Evolutionary conservation across 1,140 invertebrate species (phyloP).

Genomic region (Tetraneura akinire): DNA sequence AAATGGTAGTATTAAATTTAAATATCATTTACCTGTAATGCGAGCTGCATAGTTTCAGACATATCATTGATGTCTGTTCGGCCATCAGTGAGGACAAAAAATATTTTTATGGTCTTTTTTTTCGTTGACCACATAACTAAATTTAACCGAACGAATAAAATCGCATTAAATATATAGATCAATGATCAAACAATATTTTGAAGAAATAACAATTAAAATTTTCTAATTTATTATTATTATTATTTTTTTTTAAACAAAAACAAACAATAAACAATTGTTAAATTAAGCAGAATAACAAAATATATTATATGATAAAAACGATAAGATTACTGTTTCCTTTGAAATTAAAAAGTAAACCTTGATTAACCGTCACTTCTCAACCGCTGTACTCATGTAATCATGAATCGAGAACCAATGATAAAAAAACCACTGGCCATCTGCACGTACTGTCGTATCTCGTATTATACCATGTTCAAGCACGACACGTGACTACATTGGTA

Average conservation of each 20-base stretch:
- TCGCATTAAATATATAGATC: not conserved
- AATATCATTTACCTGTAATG: conserved; percentile 27
- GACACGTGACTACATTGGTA: too few species aligned
- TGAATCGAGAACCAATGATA: too few species aligned
- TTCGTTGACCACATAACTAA: conserved; percentile 31
- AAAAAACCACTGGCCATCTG: too few species aligned
- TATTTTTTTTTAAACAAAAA: conserved; percentile 2
- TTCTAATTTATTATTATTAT: too few species aligned
- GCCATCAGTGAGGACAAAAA: conserved; percentile 12
- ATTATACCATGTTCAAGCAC: too few species aligned
- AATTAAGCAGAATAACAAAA: not conserved
- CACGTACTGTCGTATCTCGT: too few species aligned
- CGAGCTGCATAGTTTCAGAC: conserved; percentile 42
- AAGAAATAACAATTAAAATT: not conserved
- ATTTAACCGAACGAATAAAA: not conserved
- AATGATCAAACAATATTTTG: not conserved
- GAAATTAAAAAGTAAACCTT: too few species aligned
- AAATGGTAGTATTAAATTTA: too few species aligned
- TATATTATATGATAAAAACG: not conserved
- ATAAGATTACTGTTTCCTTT: not conserved
- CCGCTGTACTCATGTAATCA: too few species aligned
- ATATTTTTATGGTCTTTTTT: conserved; percentile 18
- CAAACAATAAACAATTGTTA: not conserved
- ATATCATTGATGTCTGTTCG: conserved; percentile 28
- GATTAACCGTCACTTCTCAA: too few species aligned